phyloP scores from a whole-genome alignment of 2,888 invertebrate genomes.

The Theretra japonica region DNA sequence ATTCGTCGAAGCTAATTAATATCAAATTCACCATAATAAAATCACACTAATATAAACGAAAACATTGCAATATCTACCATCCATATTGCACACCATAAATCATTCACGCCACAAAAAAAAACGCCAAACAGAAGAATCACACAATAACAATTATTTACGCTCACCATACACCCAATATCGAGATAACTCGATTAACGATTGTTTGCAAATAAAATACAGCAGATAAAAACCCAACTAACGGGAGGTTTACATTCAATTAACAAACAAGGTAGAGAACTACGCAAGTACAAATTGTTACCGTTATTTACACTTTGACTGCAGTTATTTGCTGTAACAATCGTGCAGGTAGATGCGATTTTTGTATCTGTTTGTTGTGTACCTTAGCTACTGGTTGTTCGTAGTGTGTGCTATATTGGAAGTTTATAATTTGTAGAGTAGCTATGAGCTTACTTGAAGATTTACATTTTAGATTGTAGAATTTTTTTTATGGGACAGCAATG shows the following conservation, averaged over 20 bases:
- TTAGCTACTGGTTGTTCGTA: background rate
- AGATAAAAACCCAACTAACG: constrained; percentile 25
- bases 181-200: constrained; percentile 8
- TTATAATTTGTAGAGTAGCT: no score
- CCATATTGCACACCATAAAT: background rate
- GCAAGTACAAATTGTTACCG: constrained; percentile 20
- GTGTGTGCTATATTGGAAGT: no score
- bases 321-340: background rate
- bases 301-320: constrained; percentile 8
- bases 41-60: no score
- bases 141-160: background rate
- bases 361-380: background rate
- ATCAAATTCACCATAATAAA: no score
- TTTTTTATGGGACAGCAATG: no score
- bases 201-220: constrained; percentile 14
- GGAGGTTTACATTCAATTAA: constrained; percentile 23
- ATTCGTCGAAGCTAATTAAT: no score
- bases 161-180: background rate
- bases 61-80: no score
- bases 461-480: no score
- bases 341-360: background rate
- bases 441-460: no score
- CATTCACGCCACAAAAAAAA: background rate
- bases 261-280: constrained; percentile 22
- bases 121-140: background rate